These are phyloP conservation scores for Mya arenaria DNA, from an alignment of 1,140 invertebrate species.

Conservation along the genomic window DNA sequence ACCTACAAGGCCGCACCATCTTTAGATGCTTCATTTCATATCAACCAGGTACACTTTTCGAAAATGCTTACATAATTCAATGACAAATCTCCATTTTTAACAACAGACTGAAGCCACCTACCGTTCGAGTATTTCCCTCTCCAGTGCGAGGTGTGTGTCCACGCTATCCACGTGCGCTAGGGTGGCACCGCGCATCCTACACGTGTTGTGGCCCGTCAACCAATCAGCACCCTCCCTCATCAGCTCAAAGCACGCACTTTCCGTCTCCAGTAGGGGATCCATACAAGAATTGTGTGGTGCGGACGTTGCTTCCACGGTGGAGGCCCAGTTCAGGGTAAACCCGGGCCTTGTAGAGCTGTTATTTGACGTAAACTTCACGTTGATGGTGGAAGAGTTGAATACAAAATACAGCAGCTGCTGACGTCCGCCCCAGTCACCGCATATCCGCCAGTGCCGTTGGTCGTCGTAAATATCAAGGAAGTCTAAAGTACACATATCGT, in stretches of 20 bases:
- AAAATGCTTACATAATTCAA: too few species aligned
- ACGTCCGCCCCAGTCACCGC: conserved; percentile 38
- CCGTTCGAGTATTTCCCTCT: background rate
- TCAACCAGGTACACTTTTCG: too few species aligned
- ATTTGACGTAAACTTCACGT: conserved; percentile 18
- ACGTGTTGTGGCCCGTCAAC: conserved; percentile 5
- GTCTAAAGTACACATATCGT: conserved; percentile 37
- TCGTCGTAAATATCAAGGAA: conserved; percentile 21
- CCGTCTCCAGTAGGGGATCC: conserved; percentile 17
- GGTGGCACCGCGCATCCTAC: conserved; percentile 11
- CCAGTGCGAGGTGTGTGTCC: conserved; percentile 9
- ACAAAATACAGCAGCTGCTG: conserved; percentile 27
- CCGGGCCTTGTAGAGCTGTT: background rate
- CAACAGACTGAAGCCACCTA: background rate
- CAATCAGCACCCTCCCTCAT: background rate
- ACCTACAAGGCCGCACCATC: too few species aligned
- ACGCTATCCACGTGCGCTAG: conserved; percentile 26
- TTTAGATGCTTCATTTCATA: too few species aligned
- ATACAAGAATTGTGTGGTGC: background rate
- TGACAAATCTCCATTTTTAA: background rate
- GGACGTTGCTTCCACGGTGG: background rate
- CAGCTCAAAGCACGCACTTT: conserved; percentile 33
- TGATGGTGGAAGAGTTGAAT: conserved; percentile 12
- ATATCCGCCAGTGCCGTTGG: background rate
- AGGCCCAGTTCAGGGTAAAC: conserved; percentile 14